Evolutionary conservation across 2,888 invertebrate genomes (phyloP).

Genomic region (Drosophila testacea): DNA sequence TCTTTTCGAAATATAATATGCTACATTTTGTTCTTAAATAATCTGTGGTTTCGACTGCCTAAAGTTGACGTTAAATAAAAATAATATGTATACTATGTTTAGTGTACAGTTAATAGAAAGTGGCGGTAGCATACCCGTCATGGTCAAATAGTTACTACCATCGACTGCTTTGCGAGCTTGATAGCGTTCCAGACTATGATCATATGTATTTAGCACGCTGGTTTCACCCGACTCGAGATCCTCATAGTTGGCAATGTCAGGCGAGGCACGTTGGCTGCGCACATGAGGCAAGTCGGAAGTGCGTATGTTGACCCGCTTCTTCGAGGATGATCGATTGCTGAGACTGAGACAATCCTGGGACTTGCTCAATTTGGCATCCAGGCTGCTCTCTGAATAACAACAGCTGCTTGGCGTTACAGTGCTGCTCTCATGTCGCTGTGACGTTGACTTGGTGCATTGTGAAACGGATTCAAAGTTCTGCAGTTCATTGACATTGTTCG

Average conservation of each 20-base stretch:
- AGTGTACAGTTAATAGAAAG: too few species aligned
- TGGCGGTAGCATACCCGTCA: constrained; percentile 85
- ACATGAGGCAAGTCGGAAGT: constrained; percentile 86
- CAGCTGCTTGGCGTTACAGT: constrained; percentile 85
- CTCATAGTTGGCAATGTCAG: constrained; percentile 83
- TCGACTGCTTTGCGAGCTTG: constrained; percentile 86
- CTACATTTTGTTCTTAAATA: too few species aligned
- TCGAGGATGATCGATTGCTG: constrained; percentile 86
- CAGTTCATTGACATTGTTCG: constrained; percentile 85
- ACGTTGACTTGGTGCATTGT: constrained; percentile 79
- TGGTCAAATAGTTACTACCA: constrained; percentile 88
- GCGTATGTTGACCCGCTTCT: constrained; percentile 89
- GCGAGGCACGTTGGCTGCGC: constrained; percentile 84
- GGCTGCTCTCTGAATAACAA: constrained; percentile 84
- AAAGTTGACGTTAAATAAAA: too few species aligned
- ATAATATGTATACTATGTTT: too few species aligned
- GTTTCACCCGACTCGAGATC: constrained; percentile 85
- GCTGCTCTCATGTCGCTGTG: constrained; percentile 82
- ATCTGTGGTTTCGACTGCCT: too few species aligned
- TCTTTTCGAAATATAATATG: too few species aligned
- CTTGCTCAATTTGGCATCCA: constrained; percentile 84
- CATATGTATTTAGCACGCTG: constrained; percentile 83
- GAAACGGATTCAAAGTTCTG: constrained; percentile 84
- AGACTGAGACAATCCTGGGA: constrained; percentile 86
- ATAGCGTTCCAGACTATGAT: constrained; percentile 86